Base-by-base conservation (phyloP, 2,888 invertebrate species). In the Philereme vetulata region DNA sequence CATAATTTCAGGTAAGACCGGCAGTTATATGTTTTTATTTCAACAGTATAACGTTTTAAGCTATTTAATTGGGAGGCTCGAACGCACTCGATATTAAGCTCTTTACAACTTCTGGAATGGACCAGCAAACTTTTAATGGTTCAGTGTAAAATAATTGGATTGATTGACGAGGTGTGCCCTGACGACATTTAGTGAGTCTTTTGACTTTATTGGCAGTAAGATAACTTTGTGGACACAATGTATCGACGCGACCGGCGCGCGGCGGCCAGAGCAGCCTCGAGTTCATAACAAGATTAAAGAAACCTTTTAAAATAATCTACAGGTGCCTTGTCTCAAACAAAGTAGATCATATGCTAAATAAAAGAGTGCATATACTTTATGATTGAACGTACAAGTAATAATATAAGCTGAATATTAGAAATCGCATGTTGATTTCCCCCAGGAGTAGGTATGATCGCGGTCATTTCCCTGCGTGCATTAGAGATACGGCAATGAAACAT, bases 401-500 rank as follows among this genome's bases (percentile, higher is more conserved):
- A 11, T 33, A 61, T 49, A 72, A 77, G 72, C 73, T 76, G 77
- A 76, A 76, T 78, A 81, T 81, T 76, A 77, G 76, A 83, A 84
- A 84, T 82, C 75, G 79, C 71, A 76, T 80, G 78, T 77, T 82
- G 85, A 86, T 89, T 88, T 90, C 87, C 86, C 85, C 36, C 21
- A 76, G 84, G 86, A 77, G 67, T 68, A 71, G 74, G 72, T 81
- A 82, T 82, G 84, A 82, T 81, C 75, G 77, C 75, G 81, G 82
- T 84, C 82, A 83, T 83, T 81, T 81, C 72, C 60, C 78, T 75
- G 80, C 76, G 74, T 78, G 75, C 72, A 2, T 21, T 21, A 77
- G 76, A 78, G 68, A 75, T 67, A 76, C 68, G 72, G 70, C 74
- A 79, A 78, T 71, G 71, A 74, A 79, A 79, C 70, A 81, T 67